Evolutionary conservation across 2,888 invertebrate genomes (phyloP), one percentile per base, ranked within the genome.

Genomic region (Geotrupes spiniger): DNA sequence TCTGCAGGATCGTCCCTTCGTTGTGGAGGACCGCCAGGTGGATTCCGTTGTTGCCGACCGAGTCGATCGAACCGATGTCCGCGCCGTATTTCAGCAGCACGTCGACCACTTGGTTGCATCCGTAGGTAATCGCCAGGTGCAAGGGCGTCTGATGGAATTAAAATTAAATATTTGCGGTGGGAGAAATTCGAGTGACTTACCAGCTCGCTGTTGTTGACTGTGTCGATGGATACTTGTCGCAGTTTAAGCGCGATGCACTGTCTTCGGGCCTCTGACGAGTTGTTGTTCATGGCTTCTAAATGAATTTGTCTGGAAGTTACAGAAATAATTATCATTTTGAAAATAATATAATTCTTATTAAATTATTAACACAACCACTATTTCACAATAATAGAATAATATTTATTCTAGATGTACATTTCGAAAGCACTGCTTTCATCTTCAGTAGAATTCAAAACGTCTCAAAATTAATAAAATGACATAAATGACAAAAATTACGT

Each of bases 121-220:
- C 60, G 36, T 66, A 16, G 17, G 49, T 46, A 0, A 76, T 56
- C 0, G 76, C 63, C 58, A 76, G 64, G 28, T 69, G 71, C 0
- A 76, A 57, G 0, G 76, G 68, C 0, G 75, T 73, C 76, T 76
- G 70, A 1, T 51, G 28, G n/a, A n/a, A n/a, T n/a, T n/a, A 28
- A 31, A 41, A 36, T 26, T 4, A 42, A 38, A 28, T 4, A 8
- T 14, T 0, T 66, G 9, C 29, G 8, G 42, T 11, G 6, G 31
- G 6, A 28, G 16, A 47, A 36, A 25, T 8, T 12, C 12, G 40
- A 45, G 16, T 15, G 6, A 49, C 47, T 46, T 37, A 54, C 53
- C 38, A 46, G 25, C 12, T 49, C 11, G 15, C 44, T 37, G 12
- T 21, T 21, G 37, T 54, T 52, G 6, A 25, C 17, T 2, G 33